These are phyloP conservation scores for Catonia carolina DNA, from an alignment of 2,888 invertebrate genomes.

Conservation along the genomic window DNA sequence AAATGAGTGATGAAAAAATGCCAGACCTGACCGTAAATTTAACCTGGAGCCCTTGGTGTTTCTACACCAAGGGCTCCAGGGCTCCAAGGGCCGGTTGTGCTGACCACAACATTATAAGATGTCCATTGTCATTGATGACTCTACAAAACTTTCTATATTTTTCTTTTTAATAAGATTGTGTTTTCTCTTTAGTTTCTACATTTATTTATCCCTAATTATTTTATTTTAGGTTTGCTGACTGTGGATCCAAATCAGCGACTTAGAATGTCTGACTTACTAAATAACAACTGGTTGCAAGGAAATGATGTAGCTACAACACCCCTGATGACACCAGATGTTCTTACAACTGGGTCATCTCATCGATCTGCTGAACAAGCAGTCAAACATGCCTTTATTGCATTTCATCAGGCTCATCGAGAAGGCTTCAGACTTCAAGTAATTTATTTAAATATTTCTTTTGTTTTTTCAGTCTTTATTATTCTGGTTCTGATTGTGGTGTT, in stretches of 20 bases:
- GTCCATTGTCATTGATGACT: too few species aligned
- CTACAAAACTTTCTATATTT: too few species aligned
- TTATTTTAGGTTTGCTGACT: conserved; percentile 57
- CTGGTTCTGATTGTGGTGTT: too few species aligned
- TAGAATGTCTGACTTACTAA: conserved; percentile 57
- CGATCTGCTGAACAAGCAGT: conserved; percentile 50
- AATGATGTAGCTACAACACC: conserved; percentile 47
- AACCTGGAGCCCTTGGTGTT: too few species aligned
- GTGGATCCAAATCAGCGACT: conserved; percentile 69
- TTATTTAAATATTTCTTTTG: not conserved
- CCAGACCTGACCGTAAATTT: too few species aligned
- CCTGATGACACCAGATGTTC: conserved; percentile 55
- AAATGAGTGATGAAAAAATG: too few species aligned
- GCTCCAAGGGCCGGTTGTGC: too few species aligned
- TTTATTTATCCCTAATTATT: too few species aligned
- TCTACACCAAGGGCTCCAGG: too few species aligned
- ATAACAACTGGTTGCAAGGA: conserved; percentile 60
- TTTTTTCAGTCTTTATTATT: not conserved
- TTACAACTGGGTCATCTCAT: conserved; percentile 43
- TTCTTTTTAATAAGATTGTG: too few species aligned
- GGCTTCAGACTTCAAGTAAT: conserved; percentile 58
- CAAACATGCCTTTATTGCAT: conserved; percentile 59
- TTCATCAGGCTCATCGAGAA: conserved; percentile 59
- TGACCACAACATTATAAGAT: too few species aligned
- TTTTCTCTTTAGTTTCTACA: too few species aligned